Conservation (phyloP, 2,888 invertebrate species). For the Caenorhabditis wallacei region DNA sequence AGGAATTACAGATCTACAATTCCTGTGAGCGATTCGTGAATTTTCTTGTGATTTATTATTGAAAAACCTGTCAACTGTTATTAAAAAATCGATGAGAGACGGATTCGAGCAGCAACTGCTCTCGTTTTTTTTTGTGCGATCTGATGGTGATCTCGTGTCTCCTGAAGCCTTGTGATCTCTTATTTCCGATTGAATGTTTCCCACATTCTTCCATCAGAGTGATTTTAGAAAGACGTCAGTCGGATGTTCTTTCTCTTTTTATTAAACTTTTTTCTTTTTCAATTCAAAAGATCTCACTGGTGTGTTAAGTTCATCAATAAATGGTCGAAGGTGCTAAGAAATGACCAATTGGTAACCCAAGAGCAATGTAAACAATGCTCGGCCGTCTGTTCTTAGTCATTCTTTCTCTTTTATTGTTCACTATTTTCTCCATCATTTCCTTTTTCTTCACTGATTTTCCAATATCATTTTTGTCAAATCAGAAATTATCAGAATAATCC, state of each 20-base stretch:
- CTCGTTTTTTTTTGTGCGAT: constrained; percentile 10
- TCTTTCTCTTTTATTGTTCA: background rate
- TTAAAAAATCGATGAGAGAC: background rate
- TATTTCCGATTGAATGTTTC: constrained; percentile 33
- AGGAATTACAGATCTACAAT: background rate
- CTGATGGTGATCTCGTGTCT: constrained; percentile 18
- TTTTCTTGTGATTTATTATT: background rate
- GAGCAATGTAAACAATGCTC: constrained; percentile 44
- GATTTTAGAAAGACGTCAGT: constrained; percentile 15
- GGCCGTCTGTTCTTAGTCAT: constrained; percentile 17
- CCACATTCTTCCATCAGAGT: constrained; percentile 1
- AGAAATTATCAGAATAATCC: background rate
- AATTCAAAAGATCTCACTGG: background rate
- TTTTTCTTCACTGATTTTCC: background rate
- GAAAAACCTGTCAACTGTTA: background rate
- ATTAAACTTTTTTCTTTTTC: background rate
- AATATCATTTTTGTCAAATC: background rate
- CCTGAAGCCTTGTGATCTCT: constrained; percentile 18
- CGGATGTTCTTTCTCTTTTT: background rate
- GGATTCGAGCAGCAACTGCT: constrained; percentile 25
- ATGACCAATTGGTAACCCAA: constrained; percentile 56
- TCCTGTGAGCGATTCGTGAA: too few relatives aligned
- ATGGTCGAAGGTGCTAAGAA: constrained; percentile 25
- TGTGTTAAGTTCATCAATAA: background rate
- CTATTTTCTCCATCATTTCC: background rate